Percentiles rank a stretch among this genome's conserved stretches.
Evolutionary conservation across 2,888 invertebrate genomes (phyloP).

Genomic region (Sicus ferrugineus): DNA sequence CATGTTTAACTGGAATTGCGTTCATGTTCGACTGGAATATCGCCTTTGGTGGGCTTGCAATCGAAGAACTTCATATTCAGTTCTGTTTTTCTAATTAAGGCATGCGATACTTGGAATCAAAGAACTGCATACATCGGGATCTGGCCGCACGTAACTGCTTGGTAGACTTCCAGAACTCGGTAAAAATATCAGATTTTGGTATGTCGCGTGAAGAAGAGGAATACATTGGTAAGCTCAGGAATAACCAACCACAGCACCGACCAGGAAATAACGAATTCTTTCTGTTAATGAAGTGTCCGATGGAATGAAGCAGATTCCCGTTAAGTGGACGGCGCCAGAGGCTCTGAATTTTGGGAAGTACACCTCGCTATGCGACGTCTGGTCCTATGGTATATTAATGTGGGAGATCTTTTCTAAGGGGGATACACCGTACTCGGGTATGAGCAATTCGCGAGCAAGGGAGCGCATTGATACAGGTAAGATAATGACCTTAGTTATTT

Average conservation of each 20-base stretch:
- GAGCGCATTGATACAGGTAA: conserved; percentile 92
- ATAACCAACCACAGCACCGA: conserved; percentile 10
- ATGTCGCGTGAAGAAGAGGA: conserved; percentile 98
- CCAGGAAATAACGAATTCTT: no score
- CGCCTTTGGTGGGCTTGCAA: no score
- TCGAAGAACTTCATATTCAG: not conserved
- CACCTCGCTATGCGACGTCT: conserved; percentile 93
- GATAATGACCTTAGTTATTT: not conserved
- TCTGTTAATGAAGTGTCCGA: conserved; percentile 78
- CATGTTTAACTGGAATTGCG: no score
- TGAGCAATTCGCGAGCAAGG: conserved; percentile 91
- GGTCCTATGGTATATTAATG: conserved; percentile 95
- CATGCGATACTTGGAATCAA: conserved; percentile 94
- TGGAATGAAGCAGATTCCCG: conserved; percentile 98
- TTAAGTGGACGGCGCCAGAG: conserved; percentile 98
- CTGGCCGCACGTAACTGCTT: conserved; percentile 91
- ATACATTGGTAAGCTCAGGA: conserved; percentile 71
- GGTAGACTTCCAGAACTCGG: conserved; percentile 79
- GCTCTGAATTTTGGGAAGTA: conserved; percentile 97
- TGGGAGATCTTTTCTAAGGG: conserved; percentile 98
- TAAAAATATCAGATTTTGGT: conserved; percentile 97
- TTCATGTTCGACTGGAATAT: not conserved
- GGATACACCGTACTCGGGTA: conserved; percentile 90
- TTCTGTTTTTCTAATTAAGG: conserved; percentile 51
- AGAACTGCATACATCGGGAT: conserved; percentile 96